phyloP scores from a whole-genome alignment of 2,888 invertebrate species.

The Muscina levida region DNA sequence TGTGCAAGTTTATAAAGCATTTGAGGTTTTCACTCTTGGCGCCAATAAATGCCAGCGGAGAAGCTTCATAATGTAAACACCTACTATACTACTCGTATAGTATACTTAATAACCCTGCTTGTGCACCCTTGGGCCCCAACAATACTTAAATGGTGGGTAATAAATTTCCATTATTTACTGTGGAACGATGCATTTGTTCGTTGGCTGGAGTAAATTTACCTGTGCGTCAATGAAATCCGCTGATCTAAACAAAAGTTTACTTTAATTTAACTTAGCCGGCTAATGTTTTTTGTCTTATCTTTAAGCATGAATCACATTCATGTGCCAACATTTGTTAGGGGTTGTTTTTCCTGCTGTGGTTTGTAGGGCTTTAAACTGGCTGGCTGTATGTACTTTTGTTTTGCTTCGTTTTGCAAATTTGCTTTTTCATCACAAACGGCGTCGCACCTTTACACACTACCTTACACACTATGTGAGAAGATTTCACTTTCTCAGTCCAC shows the following conservation, averaged over 20 bases:
- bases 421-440: slow-evolving; percentile 16
- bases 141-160: too few relatives aligned
- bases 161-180: too few relatives aligned
- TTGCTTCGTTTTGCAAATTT: neutral
- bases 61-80: neutral
- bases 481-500: too few relatives aligned
- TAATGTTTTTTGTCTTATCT: neutral
- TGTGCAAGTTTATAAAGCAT: neutral
- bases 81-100: neutral
- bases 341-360: neutral
- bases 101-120: neutral
- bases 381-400: too few relatives aligned
- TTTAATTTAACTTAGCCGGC: neutral
- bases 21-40: neutral
- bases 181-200: too few relatives aligned
- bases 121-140: neutral
- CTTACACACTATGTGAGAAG: too few relatives aligned
- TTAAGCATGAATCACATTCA: neutral
- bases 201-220: too few relatives aligned
- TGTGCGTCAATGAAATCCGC: too few relatives aligned
- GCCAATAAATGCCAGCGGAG: neutral
- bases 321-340: neutral
- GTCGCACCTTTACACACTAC: too few relatives aligned
- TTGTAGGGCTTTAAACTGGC: neutral
- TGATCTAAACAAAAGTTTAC: slow-evolving; percentile 15